Evolutionary conservation across 2,888 invertebrate genomes (phyloP).

Genomic region (Nemoura dubitans): DNA sequence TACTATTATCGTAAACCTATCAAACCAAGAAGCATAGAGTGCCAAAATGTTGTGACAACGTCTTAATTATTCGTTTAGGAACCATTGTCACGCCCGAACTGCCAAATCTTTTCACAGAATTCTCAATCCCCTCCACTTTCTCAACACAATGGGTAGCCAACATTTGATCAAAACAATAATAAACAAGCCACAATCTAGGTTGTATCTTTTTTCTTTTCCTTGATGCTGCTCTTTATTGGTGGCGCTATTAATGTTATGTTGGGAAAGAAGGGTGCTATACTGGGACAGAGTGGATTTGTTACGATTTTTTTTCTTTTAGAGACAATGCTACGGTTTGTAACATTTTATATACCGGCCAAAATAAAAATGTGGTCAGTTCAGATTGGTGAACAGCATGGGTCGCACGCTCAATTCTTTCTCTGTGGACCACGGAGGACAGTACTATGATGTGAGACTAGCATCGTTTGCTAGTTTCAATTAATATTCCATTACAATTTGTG

Average conservation of each 20-base stretch:
- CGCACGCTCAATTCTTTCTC: not conserved
- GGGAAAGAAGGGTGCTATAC: conserved; percentile 21
- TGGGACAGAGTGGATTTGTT: not conserved
- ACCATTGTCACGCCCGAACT: not conserved
- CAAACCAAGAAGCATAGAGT: not conserved
- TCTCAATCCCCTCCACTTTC: not conserved
- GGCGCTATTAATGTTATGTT: conserved; percentile 23
- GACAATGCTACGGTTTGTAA: conserved; percentile 9
- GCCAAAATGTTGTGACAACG: conserved; percentile 34
- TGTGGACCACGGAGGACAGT: not conserved
- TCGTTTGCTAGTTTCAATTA: not conserved
- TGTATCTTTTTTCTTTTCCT: conserved; percentile 1
- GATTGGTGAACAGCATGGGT: not conserved
- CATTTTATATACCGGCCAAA: conserved; percentile 3
- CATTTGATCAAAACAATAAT: conserved; percentile 29
- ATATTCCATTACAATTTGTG: not conserved
- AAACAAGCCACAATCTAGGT: conserved; percentile 33
- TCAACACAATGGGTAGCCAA: not conserved
- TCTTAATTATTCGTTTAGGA: not conserved
- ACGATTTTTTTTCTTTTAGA: not conserved
- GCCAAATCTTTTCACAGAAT: not conserved
- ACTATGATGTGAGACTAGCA: not conserved
- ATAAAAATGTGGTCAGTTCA: conserved; percentile 19
- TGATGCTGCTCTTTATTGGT: conserved; percentile 3
- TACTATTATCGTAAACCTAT: not conserved